These are phyloP conservation scores for Dyspetes luteomarginatus DNA, from an alignment of 2,888 invertebrate species.

Conservation along the genomic window DNA sequence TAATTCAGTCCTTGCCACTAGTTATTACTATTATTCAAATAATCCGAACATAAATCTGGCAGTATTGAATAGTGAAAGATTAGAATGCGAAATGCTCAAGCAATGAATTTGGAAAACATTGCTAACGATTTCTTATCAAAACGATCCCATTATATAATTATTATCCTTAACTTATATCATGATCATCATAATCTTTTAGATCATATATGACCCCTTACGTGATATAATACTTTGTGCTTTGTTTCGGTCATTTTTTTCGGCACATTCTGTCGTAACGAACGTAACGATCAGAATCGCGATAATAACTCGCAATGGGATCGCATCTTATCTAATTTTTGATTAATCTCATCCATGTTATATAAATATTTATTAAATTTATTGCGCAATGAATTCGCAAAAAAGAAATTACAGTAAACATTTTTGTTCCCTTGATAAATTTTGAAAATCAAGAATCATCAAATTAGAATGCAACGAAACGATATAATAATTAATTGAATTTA, in stretches of 20 bases:
- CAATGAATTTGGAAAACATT: not conserved
- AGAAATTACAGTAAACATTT: not conserved
- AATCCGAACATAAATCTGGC: no score
- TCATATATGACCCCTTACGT: not conserved
- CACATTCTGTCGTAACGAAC: not conserved
- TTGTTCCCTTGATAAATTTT: not conserved
- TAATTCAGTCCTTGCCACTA: no score
- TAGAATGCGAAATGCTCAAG: no score
- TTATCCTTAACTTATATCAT: conserved; percentile 19
- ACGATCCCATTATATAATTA: conserved; percentile 31
- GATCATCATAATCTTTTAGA: conserved; percentile 7
- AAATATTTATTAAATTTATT: not conserved
- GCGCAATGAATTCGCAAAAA: not conserved
- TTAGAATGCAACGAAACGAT: no score
- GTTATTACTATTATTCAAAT: no score
- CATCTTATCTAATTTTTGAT: not conserved
- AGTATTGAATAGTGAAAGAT: no score
- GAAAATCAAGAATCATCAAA: not conserved
- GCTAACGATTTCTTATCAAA: not conserved
- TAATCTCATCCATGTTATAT: conserved; percentile 4
- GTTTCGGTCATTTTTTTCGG: not conserved
- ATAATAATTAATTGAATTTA: no score
- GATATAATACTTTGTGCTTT: not conserved
- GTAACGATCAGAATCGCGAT: not conserved
- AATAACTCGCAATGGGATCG: not conserved